These are phyloP conservation scores for Enteromius fasciolatus DNA, from an alignment of 2,797 vertebrate genomes.

Conservation along the genomic window DNA sequence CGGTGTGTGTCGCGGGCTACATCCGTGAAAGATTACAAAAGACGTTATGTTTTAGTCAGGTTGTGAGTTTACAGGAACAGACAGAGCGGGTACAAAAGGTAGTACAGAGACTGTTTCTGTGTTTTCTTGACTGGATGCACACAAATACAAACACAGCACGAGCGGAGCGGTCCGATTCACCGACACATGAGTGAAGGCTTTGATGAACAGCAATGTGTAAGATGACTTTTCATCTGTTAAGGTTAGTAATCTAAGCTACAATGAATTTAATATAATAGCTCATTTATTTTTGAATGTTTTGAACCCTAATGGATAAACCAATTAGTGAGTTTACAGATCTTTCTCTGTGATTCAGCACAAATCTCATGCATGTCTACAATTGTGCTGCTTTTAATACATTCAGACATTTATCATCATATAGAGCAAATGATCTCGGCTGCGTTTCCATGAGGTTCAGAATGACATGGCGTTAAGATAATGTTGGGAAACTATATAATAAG, in stretches of 20 bases:
- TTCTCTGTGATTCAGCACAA: neutral
- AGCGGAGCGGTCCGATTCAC: neutral
- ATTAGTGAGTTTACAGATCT: neutral
- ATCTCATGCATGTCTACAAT: neutral
- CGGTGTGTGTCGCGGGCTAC: constrained; percentile 33
- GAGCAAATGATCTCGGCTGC: neutral
- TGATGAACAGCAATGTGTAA: neutral
- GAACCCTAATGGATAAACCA: neutral
- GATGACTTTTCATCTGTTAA: neutral
- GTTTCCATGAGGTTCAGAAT: no score
- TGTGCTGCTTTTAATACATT: neutral
- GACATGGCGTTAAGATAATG: no score
- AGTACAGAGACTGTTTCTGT: neutral
- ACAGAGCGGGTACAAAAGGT: neutral
- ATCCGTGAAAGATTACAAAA: constrained; percentile 9
- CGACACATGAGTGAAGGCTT: neutral
- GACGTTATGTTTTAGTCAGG: neutral
- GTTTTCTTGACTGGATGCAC: neutral
- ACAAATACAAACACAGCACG: neutral
- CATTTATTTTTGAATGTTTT: neutral
- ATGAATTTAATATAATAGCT: neutral
- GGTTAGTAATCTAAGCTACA: no score
- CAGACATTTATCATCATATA: neutral
- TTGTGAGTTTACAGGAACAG: neutral
- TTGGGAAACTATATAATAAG: no score